Percentiles rank a stretch among this genome's conserved stretches.
Evolutionary conservation across 2,113 vertebrate species (phyloP).

Genomic region (Crypturellus undulatus): DNA sequence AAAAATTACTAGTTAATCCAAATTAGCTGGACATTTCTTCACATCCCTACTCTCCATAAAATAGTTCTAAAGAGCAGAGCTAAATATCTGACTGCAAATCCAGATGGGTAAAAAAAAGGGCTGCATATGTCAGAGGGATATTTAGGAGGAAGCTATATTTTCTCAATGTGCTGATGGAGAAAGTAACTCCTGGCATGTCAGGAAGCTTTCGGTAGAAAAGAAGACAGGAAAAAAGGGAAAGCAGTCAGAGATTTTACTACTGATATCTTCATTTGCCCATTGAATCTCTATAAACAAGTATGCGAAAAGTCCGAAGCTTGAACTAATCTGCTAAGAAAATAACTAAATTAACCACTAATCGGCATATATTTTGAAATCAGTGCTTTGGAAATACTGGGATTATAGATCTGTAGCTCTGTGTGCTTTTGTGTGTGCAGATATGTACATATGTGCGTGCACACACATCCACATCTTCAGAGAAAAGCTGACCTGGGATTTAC

Average conservation of each 20-base stretch:
- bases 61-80: neutral
- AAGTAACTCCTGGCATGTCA: conserved; percentile 7
- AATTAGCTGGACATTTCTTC: neutral
- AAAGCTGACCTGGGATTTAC: neutral
- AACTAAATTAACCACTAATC: neutral
- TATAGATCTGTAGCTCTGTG: neutral
- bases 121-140: neutral
- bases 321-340: neutral
- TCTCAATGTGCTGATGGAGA: conserved; percentile 38
- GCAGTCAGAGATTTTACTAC: neutral
- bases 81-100: neutral
- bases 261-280: neutral
- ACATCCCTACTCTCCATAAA: neutral
- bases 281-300: neutral
- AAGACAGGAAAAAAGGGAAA: neutral
- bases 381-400: neutral
- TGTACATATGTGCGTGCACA: neutral
- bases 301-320: accelerated
- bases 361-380: neutral
- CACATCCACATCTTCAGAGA: too few relatives aligned
- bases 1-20: neutral
- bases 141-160: neutral
- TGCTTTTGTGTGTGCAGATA: neutral
- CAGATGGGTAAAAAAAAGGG: conserved; percentile 13
- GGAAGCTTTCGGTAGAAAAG: neutral